Base-by-base conservation (phyloP, 2,113 vertebrate species). In the Girardinichthys multiradiatus region DNA sequence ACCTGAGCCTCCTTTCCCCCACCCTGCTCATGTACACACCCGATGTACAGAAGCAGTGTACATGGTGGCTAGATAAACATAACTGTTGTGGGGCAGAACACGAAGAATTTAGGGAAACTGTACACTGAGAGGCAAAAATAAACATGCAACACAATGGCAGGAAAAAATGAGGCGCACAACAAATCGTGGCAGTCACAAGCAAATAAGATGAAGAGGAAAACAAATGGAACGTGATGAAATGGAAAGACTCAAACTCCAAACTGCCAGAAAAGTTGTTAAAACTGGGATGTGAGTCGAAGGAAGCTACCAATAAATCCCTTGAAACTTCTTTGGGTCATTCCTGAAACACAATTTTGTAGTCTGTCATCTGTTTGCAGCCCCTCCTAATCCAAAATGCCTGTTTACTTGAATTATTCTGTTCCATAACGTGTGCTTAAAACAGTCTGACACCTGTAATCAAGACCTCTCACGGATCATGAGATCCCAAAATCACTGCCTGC, bases 361-460 rank as follows among this genome's bases (percentile, higher is more conserved):
- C 70, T 81, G 68, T 72, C 68, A 86, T 82, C 73, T 59, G 66
- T 88, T 87, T 86, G 73, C 85, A 87, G 76, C 87, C 75, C 72
- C 35, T 19, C 57, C 62, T 79, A 75, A 87, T 81, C 82, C 79
- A 67, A 79, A 85, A 91, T 91, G 67, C 68, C 72, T 90, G 86
- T 92, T 92, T 92, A 90, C 88, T 77, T 76, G 70, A 77, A 88
- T 81, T 70, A 87, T 79, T 80, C 42, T 74, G 80, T 57, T 84
- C 70, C 3, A 70, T 82, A 91, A 90, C 77, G 7, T 89, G 84
- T 88, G 83, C 86, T 92, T 92, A 87, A 85, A 48, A 68, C 48
- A 15, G 74, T 68, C 80, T 64, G 82, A 87, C 80, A 87, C 83
- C 88, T 89, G 74, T 92, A 91, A 93, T 92, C 85, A 91, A 68